Evolutionary conservation across 2,113 vertebrate species (phyloP).

Genomic region (Megaceryle torquata): DNA sequence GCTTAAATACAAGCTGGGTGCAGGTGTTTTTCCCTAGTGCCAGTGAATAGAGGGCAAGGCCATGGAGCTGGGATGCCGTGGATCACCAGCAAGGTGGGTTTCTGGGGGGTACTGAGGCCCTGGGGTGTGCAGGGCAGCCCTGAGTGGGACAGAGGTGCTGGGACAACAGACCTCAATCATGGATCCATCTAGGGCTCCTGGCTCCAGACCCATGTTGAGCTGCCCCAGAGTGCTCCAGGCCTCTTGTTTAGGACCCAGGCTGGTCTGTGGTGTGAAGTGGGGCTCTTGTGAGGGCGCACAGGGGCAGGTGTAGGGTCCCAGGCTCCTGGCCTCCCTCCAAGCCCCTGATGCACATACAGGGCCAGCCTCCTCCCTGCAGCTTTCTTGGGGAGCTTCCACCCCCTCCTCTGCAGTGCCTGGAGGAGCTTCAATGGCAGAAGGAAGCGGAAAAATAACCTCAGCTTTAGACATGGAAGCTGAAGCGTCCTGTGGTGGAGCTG

Average conservation of each 20-base stretch:
- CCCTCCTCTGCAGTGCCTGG: not conserved
- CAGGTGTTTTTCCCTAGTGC: not conserved
- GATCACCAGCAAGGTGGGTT: not conserved
- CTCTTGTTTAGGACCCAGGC: not conserved
- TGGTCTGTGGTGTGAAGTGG: fast-evolving
- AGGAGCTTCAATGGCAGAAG: not conserved
- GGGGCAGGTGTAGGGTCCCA: fast-evolving
- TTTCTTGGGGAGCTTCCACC: not conserved
- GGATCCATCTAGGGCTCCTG: not conserved
- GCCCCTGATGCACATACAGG: not conserved
- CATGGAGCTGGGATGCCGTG: not conserved
- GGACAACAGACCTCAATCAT: not conserved
- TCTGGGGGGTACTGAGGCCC: not conserved
- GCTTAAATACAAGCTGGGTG: not conserved
- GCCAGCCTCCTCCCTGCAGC: not conserved
- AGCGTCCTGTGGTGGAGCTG: not conserved
- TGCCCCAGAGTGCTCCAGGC: fast-evolving
- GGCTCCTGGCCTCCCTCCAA: not conserved
- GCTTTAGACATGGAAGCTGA: not conserved
- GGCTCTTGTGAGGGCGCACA: not conserved
- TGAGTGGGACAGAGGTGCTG: fast-evolving
- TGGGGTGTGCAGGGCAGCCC: not conserved
- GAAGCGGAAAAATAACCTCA: not conserved
- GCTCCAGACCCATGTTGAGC: fast-evolving
- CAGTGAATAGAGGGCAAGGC: no score